phyloP scores from a whole-genome alignment of 2,888 invertebrate species.

The Monoplex corrugatus region DNA sequence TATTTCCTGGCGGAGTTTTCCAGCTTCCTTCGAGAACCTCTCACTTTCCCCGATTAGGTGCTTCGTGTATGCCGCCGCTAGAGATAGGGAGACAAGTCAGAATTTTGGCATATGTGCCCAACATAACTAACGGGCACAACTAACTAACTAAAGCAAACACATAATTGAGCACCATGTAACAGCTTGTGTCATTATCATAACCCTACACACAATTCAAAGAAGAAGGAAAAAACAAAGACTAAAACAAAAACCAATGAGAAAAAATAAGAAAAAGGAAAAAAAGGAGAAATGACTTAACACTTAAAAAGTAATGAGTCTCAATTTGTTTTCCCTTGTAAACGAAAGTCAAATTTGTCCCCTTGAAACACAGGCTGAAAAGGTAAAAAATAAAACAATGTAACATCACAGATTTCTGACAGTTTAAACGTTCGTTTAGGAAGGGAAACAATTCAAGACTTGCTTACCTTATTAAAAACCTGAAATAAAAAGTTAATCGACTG shows the following conservation, averaged over 20 bases:
- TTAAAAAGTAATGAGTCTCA: background rate
- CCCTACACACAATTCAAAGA: background rate
- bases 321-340: constrained; percentile 32
- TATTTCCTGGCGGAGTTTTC: constrained; percentile 60
- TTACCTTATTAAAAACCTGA: constrained; percentile 42
- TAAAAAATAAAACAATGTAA: background rate
- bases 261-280: background rate
- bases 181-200: background rate
- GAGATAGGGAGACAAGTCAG: constrained; percentile 63
- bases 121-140: constrained; percentile 48
- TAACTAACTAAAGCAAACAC: constrained; percentile 46
- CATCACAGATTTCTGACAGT: background rate
- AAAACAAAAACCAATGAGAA: background rate
- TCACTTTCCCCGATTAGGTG: constrained; percentile 58
- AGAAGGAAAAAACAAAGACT: background rate
- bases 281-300: background rate
- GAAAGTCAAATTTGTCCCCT: background rate
- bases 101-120: constrained; percentile 53
- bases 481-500: background rate
- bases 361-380: background rate
- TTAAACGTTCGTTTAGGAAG: constrained; percentile 41
- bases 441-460: constrained; percentile 36
- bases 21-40: constrained; percentile 55
- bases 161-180: constrained; percentile 6
- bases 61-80: constrained; percentile 61